A percentile compares a stretch with the other conserved stretches of the same genome.
Conservation (phyloP, 2,797 vertebrate species). For the Champsocephalus esox region DNA sequence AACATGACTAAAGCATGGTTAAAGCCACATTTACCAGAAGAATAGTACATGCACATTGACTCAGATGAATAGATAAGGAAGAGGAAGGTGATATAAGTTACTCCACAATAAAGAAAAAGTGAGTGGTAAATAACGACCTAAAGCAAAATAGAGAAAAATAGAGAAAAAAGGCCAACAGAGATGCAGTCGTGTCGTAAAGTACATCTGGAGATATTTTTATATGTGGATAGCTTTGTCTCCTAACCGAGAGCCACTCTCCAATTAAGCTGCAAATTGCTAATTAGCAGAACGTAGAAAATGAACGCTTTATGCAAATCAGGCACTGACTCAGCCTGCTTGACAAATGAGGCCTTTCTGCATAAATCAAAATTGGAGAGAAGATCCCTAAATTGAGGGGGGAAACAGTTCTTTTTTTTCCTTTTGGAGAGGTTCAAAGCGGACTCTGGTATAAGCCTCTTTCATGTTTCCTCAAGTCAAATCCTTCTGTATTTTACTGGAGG, state of each 20-base stretch:
- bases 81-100: slow-evolving; percentile 12
- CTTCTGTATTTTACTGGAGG: slow-evolving; percentile 86
- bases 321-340: slow-evolving; percentile 88
- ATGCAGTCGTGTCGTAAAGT: slow-evolving; percentile 53
- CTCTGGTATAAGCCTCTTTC: slow-evolving; percentile 88
- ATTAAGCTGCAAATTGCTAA: slow-evolving; percentile 92
- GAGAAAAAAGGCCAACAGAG: slow-evolving; percentile 36
- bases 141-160: slow-evolving; percentile 11
- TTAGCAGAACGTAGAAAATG: slow-evolving; percentile 88
- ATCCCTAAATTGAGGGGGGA: slow-evolving; percentile 80
- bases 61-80: slow-evolving; percentile 1
- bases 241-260: slow-evolving; percentile 85
- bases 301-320: slow-evolving; percentile 88
- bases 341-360: slow-evolving; percentile 88
- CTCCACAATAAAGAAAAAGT: background rate
- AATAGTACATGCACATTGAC: background rate
- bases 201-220: slow-evolving; percentile 84
- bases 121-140: background rate
- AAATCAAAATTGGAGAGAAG: slow-evolving; percentile 84
- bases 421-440: slow-evolving; percentile 86
- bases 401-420: slow-evolving; percentile 72
- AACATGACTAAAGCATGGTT: background rate
- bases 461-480: slow-evolving; percentile 90
- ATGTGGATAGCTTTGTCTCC: slow-evolving; percentile 84
- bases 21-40: background rate